Base-by-base conservation (phyloP, 2,797 vertebrate genomes). In the Hydrolagus colliei region DNA sequence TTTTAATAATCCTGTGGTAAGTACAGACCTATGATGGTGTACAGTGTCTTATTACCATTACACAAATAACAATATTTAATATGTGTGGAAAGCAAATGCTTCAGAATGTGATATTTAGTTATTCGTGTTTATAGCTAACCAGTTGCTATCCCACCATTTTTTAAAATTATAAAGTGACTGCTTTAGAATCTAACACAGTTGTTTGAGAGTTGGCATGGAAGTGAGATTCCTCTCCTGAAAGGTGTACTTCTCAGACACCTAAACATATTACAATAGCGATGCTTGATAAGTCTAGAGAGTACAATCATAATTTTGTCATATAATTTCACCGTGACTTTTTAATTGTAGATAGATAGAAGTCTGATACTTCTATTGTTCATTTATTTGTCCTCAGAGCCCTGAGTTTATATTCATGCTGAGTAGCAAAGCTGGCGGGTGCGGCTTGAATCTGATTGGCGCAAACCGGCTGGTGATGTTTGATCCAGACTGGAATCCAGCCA, bases 351-450 rank as follows among this genome's bases (percentile, higher is more conserved):
- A 10, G 22, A 16, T 16, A 9, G 27, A 27, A 27, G 71, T 72
- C 1, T 35, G 20, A n/a, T 22, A 65, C 27, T 73, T 59, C 27
- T 35, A 22, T 65, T 86, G 27, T 59, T 73, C 9, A 27, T 65
- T 67, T 32, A 63, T 77, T 59, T 63, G 71, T 67, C 65, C n/a
- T 2, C 87, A 99, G 97, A 98, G 90, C 88, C 96, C 96, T 0
- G 97, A 99, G 88, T 99, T 98, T 89, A 95, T 99, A 90, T 99
- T 99, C 92, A 99, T 99, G 97, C 89, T 99, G 80, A 99, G 98
- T 92, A 99, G 97, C 91, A 99, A 99, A 90, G 98, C 98, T 20
- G 98, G 98, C 0, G 97, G 98, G 16, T 99, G 98, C 35, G 98
- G 98, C 78, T 94, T 99, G 86, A 99, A 99, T 90, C 91, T 99